Evolutionary conservation across 1,140 invertebrate genomes (phyloP), one percentile per base, ranked within the genome.

Genomic region (Manduca sexta): DNA sequence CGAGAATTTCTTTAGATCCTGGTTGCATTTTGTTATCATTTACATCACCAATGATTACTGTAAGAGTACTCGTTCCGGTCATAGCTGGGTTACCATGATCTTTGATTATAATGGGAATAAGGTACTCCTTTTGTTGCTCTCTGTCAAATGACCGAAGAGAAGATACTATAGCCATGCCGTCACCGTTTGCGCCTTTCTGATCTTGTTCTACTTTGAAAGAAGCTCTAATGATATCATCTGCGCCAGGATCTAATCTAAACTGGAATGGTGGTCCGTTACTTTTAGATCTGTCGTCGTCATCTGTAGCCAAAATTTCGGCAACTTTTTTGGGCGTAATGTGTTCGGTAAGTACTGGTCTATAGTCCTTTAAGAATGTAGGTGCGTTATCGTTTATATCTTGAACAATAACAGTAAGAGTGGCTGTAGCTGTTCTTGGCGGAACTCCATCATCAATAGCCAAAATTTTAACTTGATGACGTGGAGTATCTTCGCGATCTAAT

Each of bases 21-120:
- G 96, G 94, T 70, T 96, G 93, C 95, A 98, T 98, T 86, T 96
- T 95, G 84, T 99, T 98, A 70, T 99, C 97, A 76, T 99, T 99
- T 1, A 95, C 92, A 74, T 97, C 97, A 14, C 97, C 97, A 64
- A 99, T 98, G 14, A 97, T 94, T 5, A 99, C 95, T 0, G 95
- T 98, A 3, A 99, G 77, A 0, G 96, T 98, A 60, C 95, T 97
- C 1, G 97, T 98, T 49, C 96, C 97, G 33, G 95, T 97, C 94
- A 97, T 96, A 0, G 93, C 92, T 7, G 92, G 94, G 71, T 91
- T 95, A 40, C 93, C 95, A 58, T 92, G 94, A 86, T 94, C 94
- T 86, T 96, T 97, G 52, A 97, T 97, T 3, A 97, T 93, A 70
- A 98, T 98, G 1, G 96, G 96, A 61, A 97, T 96, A 48, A 95